Percentiles rank a stretch among this genome's conserved stretches.
These are phyloP conservation scores for Elysia crispata DNA, from an alignment of 2,888 invertebrate species.

Conservation along the genomic window DNA sequence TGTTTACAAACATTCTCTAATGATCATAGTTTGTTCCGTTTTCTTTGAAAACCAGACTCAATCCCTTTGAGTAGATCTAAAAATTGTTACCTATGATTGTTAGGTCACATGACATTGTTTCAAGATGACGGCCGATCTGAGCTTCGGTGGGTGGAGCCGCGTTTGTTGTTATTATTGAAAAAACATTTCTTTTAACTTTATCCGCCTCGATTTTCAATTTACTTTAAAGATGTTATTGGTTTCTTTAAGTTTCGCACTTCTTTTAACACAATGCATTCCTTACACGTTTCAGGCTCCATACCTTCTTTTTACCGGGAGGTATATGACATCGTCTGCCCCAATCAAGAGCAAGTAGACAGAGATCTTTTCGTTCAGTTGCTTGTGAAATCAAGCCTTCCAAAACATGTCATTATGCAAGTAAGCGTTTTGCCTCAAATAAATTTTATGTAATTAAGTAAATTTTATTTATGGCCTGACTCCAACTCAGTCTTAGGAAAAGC, in stretches of 20 bases:
- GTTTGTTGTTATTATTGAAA: background rate
- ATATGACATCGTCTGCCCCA: conserved; percentile 77
- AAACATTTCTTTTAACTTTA: background rate
- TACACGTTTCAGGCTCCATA: conserved; percentile 73
- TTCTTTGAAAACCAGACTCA: background rate
- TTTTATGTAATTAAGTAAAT: too few relatives aligned
- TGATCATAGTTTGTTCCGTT: conserved; percentile 24
- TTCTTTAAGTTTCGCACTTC: background rate
- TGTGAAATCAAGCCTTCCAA: conserved; percentile 75
- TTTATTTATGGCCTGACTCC: too few relatives aligned
- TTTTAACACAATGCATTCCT: conserved; percentile 2
- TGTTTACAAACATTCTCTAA: too few relatives aligned
- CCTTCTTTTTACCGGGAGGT: conserved; percentile 77
- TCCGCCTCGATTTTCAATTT: background rate
- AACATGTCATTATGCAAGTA: conserved; percentile 74
- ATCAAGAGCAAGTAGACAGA: conserved; percentile 77
- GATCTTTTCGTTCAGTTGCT: conserved; percentile 76
- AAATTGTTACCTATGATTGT: conserved; percentile 2
- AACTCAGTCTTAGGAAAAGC: too few relatives aligned
- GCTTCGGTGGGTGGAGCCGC: conserved; percentile 64
- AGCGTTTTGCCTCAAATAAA: too few relatives aligned
- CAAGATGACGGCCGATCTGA: conserved; percentile 74
- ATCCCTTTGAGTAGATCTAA: background rate
- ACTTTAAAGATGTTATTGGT: background rate
- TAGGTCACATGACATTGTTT: conserved; percentile 51